Conservation (phyloP, 1,140 invertebrate genomes). For the Lutraria rhynchaena region DNA sequence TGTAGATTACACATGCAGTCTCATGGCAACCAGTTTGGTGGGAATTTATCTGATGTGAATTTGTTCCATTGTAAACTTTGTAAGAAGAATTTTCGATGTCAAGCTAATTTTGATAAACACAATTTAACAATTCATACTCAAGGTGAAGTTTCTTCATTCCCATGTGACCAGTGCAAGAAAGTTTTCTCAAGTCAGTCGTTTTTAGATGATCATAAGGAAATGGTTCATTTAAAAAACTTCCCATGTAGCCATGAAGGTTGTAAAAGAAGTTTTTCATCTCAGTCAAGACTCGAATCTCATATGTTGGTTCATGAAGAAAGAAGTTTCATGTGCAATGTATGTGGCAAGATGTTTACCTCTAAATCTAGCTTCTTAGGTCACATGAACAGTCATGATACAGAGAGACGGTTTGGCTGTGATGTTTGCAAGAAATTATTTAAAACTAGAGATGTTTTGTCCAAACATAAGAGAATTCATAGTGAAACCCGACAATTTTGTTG, state of each 20-base stretch:
- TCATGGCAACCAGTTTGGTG: not conserved
- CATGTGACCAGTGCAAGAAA: slow-evolving; percentile 36
- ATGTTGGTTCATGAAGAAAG: not conserved
- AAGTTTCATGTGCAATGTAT: slow-evolving; percentile 36
- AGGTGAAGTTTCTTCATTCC: not conserved
- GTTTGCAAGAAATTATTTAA: slow-evolving; percentile 25
- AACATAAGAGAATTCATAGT: slow-evolving; percentile 27
- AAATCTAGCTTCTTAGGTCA: not conserved
- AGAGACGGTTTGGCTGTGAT: slow-evolving; percentile 12
- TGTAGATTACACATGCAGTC: not conserved
- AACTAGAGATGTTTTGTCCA: slow-evolving; percentile 10
- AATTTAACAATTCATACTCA: not conserved
- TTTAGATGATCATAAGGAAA: slow-evolving; percentile 10
- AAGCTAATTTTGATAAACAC: not conserved
- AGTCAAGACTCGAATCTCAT: not conserved
- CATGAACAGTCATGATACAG: not conserved
- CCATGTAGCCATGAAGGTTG: not conserved
- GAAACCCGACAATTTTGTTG: slow-evolving; percentile 21
- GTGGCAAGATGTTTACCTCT: slow-evolving; percentile 10
- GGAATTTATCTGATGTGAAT: not conserved
- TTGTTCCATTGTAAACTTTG: slow-evolving; percentile 2
- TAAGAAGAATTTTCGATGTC: not conserved
- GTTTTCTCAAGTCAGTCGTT: slow-evolving; percentile 1
- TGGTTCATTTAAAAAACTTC: not conserved
- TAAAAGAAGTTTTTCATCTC: not conserved